A percentile compares a stretch with the other conserved stretches of the same genome.
Evolutionary conservation across 1,140 invertebrate species (phyloP).

Genomic region (Akabosia matsudoensis): DNA sequence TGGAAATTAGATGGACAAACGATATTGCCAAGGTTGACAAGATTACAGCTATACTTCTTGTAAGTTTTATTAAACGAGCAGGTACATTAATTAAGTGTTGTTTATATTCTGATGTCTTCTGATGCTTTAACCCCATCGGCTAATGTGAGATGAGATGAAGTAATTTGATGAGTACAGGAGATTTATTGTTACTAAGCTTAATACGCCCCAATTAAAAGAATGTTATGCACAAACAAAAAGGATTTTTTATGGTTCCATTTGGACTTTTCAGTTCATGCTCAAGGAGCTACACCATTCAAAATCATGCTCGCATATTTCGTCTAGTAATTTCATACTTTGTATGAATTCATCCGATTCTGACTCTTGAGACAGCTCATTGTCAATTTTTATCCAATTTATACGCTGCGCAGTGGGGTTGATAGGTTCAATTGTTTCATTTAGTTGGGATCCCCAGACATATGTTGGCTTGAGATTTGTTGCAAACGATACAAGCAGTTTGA

Average conservation of each 20-base stretch:
- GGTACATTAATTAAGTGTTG: no score
- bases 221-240: not conserved
- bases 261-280: not conserved
- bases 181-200: not conserved
- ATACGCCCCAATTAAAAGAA: not conserved
- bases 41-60: no score
- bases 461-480: not conserved
- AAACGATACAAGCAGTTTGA: slow-evolving; percentile 4
- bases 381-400: not conserved
- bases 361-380: not conserved
- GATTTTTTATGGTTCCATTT: no score
- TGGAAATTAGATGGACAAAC: not conserved
- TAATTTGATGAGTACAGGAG: no score
- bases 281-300: not conserved
- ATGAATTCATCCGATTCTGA: not conserved
- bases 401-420: not conserved
- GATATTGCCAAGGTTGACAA: not conserved
- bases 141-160: no score
- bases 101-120: no score
- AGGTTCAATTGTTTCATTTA: not conserved
- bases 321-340: not conserved
- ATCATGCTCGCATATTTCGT: slow-evolving; percentile 2
- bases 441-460: not conserved
- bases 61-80: no score
- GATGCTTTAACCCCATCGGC: no score